Conservation (phyloP, 2,888 invertebrate genomes). For the Thalpophila matura region DNA sequence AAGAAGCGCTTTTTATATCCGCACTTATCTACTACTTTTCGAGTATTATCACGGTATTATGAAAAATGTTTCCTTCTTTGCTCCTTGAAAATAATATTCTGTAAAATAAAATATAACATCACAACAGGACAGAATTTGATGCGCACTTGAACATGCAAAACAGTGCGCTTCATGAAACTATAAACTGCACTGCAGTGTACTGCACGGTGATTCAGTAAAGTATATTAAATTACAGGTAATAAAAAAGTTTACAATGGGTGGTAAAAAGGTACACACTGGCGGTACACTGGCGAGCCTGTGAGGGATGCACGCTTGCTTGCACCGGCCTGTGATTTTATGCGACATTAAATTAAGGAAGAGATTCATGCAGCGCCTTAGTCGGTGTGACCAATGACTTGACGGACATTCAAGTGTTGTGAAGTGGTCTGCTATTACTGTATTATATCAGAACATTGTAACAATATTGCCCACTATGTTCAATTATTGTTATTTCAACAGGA, state of each 20-base stretch:
- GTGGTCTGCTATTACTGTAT: constrained; percentile 22
- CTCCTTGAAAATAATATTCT: constrained; percentile 17
- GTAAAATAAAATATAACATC: constrained; percentile 41
- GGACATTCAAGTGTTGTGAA: constrained; percentile 25
- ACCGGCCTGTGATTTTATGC: constrained; percentile 76
- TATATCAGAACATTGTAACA: constrained; percentile 24
- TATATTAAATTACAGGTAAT: constrained; percentile 85
- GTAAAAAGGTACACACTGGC: constrained; percentile 70
- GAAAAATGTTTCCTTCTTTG: constrained; percentile 24
- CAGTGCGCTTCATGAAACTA: constrained; percentile 71
- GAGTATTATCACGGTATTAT: constrained; percentile 34
- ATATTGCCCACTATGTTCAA: constrained; percentile 18
- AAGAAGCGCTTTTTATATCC: constrained; percentile 60
- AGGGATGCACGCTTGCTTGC: constrained; percentile 70
- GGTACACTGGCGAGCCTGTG: constrained; percentile 61
- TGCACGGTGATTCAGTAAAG: constrained; percentile 80
- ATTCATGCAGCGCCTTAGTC: constrained; percentile 69
- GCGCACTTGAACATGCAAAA: constrained; percentile 67
- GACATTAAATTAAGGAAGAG: constrained; percentile 76
- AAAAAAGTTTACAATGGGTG: constrained; percentile 79
- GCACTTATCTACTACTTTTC: constrained; percentile 29
- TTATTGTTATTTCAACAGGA: constrained; percentile 23
- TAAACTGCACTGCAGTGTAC: constrained; percentile 74
- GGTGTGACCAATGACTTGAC: constrained; percentile 34
- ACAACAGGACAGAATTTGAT: constrained; percentile 53